Evolutionary conservation across 2,888 invertebrate species (phyloP).

Genomic region (Cataglyphis rosenhaueri): DNA sequence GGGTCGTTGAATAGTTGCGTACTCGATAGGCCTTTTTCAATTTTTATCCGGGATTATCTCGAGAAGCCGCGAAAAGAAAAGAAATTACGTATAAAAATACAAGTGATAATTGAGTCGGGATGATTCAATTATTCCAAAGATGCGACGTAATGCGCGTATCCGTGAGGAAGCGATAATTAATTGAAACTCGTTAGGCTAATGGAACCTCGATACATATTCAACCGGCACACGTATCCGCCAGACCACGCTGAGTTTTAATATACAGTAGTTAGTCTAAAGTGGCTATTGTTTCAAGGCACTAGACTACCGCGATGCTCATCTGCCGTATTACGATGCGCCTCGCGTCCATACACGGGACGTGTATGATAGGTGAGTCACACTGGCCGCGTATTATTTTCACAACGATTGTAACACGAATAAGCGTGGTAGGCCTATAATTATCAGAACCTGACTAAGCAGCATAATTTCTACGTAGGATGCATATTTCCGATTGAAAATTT

Average conservation of each 20-base stretch:
- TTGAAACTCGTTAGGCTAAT: constrained; percentile 47
- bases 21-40: not conserved
- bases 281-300: constrained; percentile 71
- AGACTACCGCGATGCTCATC: constrained; percentile 58
- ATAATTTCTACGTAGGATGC: constrained; percentile 9
- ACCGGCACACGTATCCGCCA: constrained; percentile 49
- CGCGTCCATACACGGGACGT: constrained; percentile 64
- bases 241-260: constrained; percentile 66
- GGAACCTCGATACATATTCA: constrained; percentile 55
- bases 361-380: constrained; percentile 69
- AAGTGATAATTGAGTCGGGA: constrained; percentile 14
- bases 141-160: not conserved
- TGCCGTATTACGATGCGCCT: constrained; percentile 66
- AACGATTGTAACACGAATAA: constrained; percentile 59
- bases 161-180: constrained; percentile 40
- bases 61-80: not conserved
- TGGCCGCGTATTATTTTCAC: constrained; percentile 58
- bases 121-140: constrained; percentile 22
- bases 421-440: constrained; percentile 31
- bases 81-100: not conserved
- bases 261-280: constrained; percentile 69
- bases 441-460: constrained; percentile 42
- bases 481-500: not conserved
- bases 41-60: not conserved
- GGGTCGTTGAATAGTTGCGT: not conserved